Conservation (phyloP, 2,113 vertebrate genomes). For the Plotosus lineatus region DNA sequence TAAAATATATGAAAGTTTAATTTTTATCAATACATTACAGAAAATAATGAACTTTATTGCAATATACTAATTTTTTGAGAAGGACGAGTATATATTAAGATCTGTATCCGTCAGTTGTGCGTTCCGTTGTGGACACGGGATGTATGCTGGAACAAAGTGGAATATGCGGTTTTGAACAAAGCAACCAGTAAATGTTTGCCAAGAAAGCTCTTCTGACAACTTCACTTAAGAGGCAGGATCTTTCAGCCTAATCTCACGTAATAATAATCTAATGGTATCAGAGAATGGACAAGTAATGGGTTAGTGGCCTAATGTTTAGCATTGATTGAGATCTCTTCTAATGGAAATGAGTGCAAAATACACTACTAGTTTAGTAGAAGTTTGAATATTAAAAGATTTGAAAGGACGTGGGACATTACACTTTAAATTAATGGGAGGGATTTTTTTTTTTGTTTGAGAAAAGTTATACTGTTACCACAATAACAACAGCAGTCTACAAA, state of each 20-base stretch:
- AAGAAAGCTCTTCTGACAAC: constrained; percentile 38
- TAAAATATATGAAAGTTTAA: no score
- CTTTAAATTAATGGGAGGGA: no score
- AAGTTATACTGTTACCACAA: not conserved
- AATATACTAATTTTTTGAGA: no score
- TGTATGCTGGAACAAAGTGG: constrained; percentile 10
- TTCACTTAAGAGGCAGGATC: constrained; percentile 45
- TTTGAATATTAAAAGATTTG: constrained; percentile 5
- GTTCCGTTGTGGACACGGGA: not conserved
- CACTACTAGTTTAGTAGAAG: constrained; percentile 20
- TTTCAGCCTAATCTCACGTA: constrained; percentile 41
- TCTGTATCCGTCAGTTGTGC: constrained; percentile 18
- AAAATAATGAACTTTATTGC: no score
- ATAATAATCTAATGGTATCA: constrained; percentile 45
- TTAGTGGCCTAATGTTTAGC: constrained; percentile 34
- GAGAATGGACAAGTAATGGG: constrained; percentile 46
- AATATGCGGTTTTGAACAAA: constrained; percentile 41
- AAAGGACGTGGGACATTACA: not conserved
- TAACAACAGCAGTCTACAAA: not conserved
- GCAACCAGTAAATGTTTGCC: constrained; percentile 40
- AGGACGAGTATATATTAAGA: constrained; percentile 13
- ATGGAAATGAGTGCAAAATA: constrained; percentile 24
- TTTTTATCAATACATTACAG: no score
- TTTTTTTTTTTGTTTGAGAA: no score
- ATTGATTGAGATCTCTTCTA: constrained; percentile 35